These are phyloP conservation scores for Trachythela sp. DNA, from an alignment of 64 coral and sea anemone genomes.

Conservation along the genomic window DNA sequence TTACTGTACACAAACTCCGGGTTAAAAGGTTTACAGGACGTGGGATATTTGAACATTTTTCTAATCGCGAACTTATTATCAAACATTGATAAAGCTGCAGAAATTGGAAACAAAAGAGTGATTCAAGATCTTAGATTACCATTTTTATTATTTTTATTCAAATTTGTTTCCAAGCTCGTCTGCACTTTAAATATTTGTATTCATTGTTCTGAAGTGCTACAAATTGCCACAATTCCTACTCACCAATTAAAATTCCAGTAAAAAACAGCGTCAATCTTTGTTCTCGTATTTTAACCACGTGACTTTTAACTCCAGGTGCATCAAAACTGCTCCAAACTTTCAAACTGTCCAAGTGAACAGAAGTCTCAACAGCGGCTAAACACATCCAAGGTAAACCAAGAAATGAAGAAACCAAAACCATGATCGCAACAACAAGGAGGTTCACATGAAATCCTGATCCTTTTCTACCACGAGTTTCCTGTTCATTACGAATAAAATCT, in stretches of 20 bases:
- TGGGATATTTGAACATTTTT: no score
- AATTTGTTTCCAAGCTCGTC: no score
- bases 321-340: constrained; percentile 28
- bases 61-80: no score
- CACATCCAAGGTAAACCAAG: constrained; percentile 11
- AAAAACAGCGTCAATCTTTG: constrained; percentile 12
- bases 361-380: neutral
- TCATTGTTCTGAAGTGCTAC: no score
- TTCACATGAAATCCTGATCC: constrained; percentile 11
- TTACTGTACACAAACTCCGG: no score
- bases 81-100: neutral
- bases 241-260: constrained; percentile 13
- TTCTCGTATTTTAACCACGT: constrained; percentile 12
- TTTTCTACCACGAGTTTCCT: constrained; percentile 25
- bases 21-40: no score
- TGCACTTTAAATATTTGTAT: no score
- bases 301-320: constrained; percentile 5
- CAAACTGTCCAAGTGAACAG: constrained; percentile 16
- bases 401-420: constrained; percentile 10
- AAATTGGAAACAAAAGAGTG: no score
- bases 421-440: neutral
- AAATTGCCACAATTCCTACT: neutral
- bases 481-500: neutral
- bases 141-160: no score
- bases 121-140: no score